phyloP scores from a whole-genome alignment of 2,797 vertebrate species.

The Darevskia nairensis region DNA sequence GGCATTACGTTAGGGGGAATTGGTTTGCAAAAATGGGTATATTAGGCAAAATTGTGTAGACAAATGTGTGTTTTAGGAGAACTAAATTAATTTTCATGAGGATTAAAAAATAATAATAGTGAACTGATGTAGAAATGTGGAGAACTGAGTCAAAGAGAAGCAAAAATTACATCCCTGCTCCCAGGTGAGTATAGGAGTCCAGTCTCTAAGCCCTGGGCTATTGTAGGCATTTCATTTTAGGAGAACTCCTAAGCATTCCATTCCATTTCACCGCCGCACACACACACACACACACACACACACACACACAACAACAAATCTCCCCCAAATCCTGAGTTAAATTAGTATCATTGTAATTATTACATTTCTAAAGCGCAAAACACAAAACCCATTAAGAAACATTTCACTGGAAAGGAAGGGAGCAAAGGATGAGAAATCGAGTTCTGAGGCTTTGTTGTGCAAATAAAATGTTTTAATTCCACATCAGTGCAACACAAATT shows the following conservation, averaged over 20 bases:
- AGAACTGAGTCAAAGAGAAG: too few relatives aligned
- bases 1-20: too few relatives aligned
- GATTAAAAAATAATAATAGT: too few relatives aligned
- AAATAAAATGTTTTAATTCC: neutral
- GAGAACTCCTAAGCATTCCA: neutral
- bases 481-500: conserved; percentile 10
- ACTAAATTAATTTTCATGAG: too few relatives aligned
- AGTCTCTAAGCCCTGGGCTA: neutral
- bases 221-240: neutral
- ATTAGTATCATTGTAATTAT: neutral
- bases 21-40: too few relatives aligned
- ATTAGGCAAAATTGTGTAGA: too few relatives aligned
- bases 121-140: too few relatives aligned
- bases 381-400: neutral
- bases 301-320: neutral
- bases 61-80: too few relatives aligned
- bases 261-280: neutral
- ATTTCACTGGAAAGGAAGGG: neutral
- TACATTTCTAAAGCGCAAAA: neutral
- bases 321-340: neutral
- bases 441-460: neutral
- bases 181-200: neutral
- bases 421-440: neutral
- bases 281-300: neutral
- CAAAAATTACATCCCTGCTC: neutral